These are phyloP conservation scores for Candoia aspera DNA, from an alignment of 2,113 vertebrate species.

Conservation along the genomic window DNA sequence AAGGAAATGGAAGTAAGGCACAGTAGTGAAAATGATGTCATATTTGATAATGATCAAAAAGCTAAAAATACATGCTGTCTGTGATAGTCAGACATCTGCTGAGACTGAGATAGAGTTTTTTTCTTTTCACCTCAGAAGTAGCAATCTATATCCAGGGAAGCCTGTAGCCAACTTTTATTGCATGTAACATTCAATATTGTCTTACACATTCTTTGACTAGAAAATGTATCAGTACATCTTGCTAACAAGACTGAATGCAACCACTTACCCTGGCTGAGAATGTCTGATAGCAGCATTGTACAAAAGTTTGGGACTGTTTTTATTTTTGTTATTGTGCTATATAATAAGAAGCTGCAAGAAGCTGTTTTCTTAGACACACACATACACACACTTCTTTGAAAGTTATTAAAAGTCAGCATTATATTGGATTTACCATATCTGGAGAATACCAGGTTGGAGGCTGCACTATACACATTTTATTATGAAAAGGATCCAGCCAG, in stretches of 20 bases:
- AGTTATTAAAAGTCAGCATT: background rate
- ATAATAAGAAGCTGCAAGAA: no score
- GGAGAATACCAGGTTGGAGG: background rate
- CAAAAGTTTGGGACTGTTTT: background rate
- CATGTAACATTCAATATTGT: background rate
- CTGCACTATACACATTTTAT: background rate
- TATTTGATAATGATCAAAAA: slow-evolving; percentile 11
- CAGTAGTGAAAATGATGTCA: background rate
- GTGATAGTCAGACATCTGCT: background rate
- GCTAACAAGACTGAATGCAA: background rate
- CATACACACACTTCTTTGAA: background rate
- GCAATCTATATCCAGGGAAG: slow-evolving; percentile 5
- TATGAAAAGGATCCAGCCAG: background rate
- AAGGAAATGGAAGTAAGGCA: background rate
- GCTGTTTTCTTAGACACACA: no score
- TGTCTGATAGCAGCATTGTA: background rate
- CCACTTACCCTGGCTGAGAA: background rate
- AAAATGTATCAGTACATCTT: background rate
- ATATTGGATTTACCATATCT: background rate
- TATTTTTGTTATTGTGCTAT: background rate
- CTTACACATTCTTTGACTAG: background rate
- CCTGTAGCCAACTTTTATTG: background rate
- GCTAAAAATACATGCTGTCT: background rate
- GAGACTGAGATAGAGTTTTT: background rate
- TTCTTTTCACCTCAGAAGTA: slow-evolving; percentile 2